Evolutionary conservation across 2,888 invertebrate species (phyloP), one percentile per base, ranked within the genome.

Genomic region (Heliconius ismenius): DNA sequence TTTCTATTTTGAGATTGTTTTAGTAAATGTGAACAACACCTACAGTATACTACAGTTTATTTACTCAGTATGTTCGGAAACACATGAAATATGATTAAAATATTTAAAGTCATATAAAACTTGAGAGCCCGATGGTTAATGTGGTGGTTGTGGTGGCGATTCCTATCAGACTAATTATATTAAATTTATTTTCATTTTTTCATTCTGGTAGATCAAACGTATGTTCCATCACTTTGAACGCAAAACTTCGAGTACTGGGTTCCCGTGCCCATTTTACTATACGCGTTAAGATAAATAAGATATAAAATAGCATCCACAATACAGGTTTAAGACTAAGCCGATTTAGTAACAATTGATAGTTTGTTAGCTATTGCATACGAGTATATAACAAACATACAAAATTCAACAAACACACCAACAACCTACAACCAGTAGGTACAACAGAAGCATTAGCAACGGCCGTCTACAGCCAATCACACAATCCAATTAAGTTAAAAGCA

Each of bases 401-500:
- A 72, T 75, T 65, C 43, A 21, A 36, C 49, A 70, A 78, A 78
- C 70, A 70, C 62, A 60, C 43, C 2, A 6, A 32, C 6, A 39
- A 39, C 11, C 39, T 49, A 21, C 70, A 70, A 70, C 39, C 13
- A 39, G 73, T n/a, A n/a, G n/a, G n/a, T 24, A 67, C 73, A 60
- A 39, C 64, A 74, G 74, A 65, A 76, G 67, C 65, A 69, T 76
- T 76, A 74, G 74, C 58, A n/a, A 39, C 36, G 76, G 73, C 78
- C 79, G 79, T 72, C 78, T 80, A 76, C 79, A 79, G 81, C 79
- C 81, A 80, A 82, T 82, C 81, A 81, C 80, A 81, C 82, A 84
- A 84, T 84, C 81, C 85, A 90, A 90, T 91, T 89, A 86, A 83
- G 84, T 85, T 89, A 86, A 90, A 90, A 90, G 88, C 88, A 84